Conservation (phyloP, 2,797 vertebrate species). For the Nothura maculosa region DNA sequence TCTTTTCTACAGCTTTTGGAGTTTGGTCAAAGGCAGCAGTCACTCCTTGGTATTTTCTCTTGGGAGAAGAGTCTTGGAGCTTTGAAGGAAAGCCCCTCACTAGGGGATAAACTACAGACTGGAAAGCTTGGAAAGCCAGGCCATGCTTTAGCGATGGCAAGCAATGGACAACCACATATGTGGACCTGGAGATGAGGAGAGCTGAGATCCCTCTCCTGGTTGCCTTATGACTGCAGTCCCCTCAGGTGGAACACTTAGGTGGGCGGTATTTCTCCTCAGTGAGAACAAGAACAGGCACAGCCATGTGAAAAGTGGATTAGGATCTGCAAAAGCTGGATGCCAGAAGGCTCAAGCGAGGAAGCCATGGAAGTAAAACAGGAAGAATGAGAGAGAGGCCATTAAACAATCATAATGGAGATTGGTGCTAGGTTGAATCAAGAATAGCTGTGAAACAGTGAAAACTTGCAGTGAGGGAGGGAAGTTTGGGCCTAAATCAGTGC, state of each 20-base stretch:
- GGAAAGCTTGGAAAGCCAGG: background rate
- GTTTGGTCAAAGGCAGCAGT: background rate
- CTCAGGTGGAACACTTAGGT: background rate
- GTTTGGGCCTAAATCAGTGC: background rate
- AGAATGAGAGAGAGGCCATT: slow-evolving; percentile 14
- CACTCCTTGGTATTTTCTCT: background rate
- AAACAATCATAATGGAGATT: slow-evolving; percentile 34
- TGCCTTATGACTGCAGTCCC: accelerated
- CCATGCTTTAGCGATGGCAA: background rate
- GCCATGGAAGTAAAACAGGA: background rate
- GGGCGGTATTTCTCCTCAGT: background rate
- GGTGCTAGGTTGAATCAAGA: background rate
- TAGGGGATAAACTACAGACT: background rate
- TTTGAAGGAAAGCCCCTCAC: background rate
- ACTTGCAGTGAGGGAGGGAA: background rate
- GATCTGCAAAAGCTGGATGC: background rate
- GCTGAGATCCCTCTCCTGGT: background rate
- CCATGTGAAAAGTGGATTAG: slow-evolving; percentile 31
- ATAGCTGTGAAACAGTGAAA: background rate
- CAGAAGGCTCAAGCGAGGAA: slow-evolving; percentile 39
- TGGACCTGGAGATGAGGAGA: background rate
- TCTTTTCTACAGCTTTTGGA: background rate
- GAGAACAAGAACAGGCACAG: slow-evolving; percentile 21
- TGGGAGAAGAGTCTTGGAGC: background rate
- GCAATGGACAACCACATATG: background rate